A percentile compares a stretch with the other conserved stretches of the same genome.
Evolutionary conservation across 1,140 invertebrate genomes (phyloP).

Genomic region (Samia ricini): DNA sequence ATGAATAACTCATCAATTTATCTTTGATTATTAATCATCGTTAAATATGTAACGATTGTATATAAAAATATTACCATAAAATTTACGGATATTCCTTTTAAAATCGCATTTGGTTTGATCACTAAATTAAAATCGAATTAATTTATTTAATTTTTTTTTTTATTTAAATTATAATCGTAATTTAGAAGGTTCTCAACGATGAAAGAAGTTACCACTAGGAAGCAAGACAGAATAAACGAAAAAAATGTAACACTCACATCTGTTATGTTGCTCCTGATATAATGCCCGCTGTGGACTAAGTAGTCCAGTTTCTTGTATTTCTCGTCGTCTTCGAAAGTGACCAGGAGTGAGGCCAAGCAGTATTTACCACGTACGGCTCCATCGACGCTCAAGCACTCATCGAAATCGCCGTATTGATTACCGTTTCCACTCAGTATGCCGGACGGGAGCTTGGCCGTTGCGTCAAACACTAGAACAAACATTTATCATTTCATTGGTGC

Average conservation of each 20-base stretch:
- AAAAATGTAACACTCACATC: slow-evolving; percentile 83
- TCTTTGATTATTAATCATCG: no score
- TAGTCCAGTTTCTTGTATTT: slow-evolving; percentile 71
- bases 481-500: not conserved
- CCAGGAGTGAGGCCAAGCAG: slow-evolving; percentile 78
- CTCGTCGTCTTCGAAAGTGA: slow-evolving; percentile 60
- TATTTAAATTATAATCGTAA: no score
- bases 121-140: no score
- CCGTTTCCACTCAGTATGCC: slow-evolving; percentile 81
- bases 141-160: no score
- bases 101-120: no score
- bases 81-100: no score
- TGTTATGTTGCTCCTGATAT: slow-evolving; percentile 79
- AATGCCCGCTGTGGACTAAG: slow-evolving; percentile 79
- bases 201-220: no score
- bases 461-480: slow-evolving; percentile 80
- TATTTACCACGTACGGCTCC: slow-evolving; percentile 78
- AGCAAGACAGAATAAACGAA: no score
- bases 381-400: slow-evolving; percentile 77
- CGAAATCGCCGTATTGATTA: slow-evolving; percentile 82
- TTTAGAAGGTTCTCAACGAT: no score
- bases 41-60: no score
- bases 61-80: no score
- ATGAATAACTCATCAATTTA: no score
- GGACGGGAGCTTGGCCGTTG: slow-evolving; percentile 79